Evolutionary conservation across 2,888 invertebrate genomes (phyloP), one percentile per base, ranked within the genome.

Genomic region (Cloeon dipterum): DNA sequence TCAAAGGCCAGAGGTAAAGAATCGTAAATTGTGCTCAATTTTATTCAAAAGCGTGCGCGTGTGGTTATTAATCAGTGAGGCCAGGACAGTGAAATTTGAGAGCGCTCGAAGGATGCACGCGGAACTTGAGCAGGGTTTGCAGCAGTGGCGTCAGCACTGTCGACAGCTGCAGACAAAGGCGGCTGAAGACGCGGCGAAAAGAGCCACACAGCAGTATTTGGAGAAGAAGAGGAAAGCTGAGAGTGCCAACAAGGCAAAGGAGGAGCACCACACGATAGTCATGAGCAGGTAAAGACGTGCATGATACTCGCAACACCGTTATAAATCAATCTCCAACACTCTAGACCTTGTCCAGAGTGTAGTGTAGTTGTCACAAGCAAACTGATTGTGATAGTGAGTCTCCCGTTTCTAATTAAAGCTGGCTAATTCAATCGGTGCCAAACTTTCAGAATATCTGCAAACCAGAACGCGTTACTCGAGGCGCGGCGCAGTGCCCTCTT

Each of bases 71-170:
- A n/a, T n/a, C 37, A 51, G 51, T 40, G 41, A 49, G 20, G 47
- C 49, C n/a, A 42, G 49, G 35, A 46, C 47, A 38, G 35, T 49
- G 34, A 45, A 44, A 26, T 45, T 48, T 36, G 47, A 52, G 35
- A 52, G 51, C 35, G 55, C 51, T 2, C 49, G 48, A 35, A 44
- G 47, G 32, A 44, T 54, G 33, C 54, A 55, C 32, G 44, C 50
- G 26, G 53, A 54, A 39, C 42, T 57, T 19, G 50, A 54, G 17
- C 44, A 47, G 26, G 55, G 54, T 10, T 47, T 55, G 37, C 52
- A 54, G 36, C 50, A 50, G 39, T 57, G 56, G 56, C 53, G 55
- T 40, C 52, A 52, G 26, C 51, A 52, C 39, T 53, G 55, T 3
- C 41, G 52, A 34, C 43, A 50, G 20, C 46, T 54, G 18, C 54